These are phyloP conservation scores for Myiagra hebetior DNA, from an alignment of 2,113 vertebrate genomes.

Conservation along the genomic window DNA sequence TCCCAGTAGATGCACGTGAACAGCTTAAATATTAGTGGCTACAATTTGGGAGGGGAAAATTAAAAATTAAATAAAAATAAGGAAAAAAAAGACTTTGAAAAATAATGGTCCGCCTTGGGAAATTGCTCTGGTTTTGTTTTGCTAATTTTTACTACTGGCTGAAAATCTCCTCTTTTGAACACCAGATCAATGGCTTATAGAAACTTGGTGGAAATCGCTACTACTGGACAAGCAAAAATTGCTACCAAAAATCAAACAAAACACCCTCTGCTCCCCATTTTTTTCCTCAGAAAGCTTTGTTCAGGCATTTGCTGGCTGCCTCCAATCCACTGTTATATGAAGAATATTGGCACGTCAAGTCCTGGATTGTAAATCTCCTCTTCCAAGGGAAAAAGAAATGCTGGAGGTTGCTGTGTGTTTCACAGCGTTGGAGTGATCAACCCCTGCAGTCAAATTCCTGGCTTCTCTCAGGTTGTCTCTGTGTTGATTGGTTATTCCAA, in stretches of 20 bases:
- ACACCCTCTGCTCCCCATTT: background rate
- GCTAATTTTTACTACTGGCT: background rate
- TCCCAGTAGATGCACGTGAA: constrained; percentile 29
- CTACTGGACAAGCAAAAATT: background rate
- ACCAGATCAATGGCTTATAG: background rate
- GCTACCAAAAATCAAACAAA: background rate
- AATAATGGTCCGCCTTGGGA: background rate
- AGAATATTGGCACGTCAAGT: background rate
- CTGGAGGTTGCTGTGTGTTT: background rate
- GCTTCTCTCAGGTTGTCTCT: background rate
- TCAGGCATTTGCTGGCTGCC: background rate
- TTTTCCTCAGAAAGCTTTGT: background rate
- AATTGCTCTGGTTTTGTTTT: background rate
- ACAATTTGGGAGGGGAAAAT: background rate
- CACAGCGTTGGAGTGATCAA: background rate
- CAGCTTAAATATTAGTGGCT: constrained; percentile 40
- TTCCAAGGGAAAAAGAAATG: background rate
- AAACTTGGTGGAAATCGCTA: background rate
- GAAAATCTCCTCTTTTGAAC: background rate
- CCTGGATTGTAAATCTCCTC: background rate
- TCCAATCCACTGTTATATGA: background rate
- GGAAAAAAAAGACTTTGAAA: background rate
- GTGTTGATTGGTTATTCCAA: fast-evolving
- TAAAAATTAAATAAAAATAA: no score
- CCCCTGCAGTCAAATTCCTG: background rate